A percentile compares a stretch with the other conserved stretches of the same genome.
Conservation (phyloP, 2,797 vertebrate genomes). For the Xenops minutus region DNA sequence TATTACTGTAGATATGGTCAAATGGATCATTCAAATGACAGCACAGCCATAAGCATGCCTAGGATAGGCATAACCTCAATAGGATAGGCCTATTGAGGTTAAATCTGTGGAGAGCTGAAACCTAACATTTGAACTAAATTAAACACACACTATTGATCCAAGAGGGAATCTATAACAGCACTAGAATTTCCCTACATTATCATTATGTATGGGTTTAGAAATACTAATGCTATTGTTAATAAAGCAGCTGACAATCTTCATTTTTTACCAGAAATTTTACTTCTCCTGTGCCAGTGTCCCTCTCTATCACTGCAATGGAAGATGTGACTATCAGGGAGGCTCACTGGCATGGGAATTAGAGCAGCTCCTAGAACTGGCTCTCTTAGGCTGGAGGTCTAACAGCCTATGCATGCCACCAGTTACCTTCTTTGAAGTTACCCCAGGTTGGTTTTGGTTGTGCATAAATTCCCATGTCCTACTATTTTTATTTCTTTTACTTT, state of each 20-base stretch:
- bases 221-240: not conserved
- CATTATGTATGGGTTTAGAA: not conserved
- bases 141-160: not conserved
- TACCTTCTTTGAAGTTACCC: not conserved
- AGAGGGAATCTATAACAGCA: not conserved
- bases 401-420: not conserved
- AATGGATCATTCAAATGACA: not conserved
- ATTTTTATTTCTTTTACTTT: not conserved
- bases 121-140: not conserved
- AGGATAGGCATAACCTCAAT: no score
- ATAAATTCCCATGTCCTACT: not conserved
- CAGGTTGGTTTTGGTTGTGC: not conserved
- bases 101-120: not conserved
- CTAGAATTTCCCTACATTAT: not conserved
- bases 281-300: not conserved
- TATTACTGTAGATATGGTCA: not conserved
- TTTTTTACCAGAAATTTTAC: not conserved
- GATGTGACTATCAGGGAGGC: not conserved
- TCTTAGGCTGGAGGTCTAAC: not conserved
- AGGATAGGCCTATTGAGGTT: not conserved
- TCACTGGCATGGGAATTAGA: not conserved
- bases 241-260: not conserved
- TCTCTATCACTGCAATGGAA: not conserved
- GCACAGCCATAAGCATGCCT: not conserved
- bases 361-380: not conserved